Evolutionary conservation across 2,888 invertebrate species (phyloP).

Genomic region (Octonoba sinensis): DNA sequence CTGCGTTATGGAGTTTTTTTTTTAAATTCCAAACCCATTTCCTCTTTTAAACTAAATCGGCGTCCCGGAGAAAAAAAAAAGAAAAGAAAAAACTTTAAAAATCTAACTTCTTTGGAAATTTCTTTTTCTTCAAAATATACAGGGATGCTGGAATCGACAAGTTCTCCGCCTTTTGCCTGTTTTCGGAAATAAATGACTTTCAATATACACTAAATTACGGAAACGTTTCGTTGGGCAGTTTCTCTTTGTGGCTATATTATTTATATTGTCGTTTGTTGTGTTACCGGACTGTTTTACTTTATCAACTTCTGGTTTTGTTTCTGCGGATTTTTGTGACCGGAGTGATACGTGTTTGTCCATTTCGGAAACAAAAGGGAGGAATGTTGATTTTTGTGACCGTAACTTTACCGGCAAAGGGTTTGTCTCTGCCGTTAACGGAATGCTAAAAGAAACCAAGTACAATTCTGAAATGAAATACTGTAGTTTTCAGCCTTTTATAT

Average conservation of each 20-base stretch:
- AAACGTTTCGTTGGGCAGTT: slow-evolving; percentile 48
- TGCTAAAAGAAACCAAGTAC: too few relatives aligned
- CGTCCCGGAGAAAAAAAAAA: too few relatives aligned
- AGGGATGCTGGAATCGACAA: slow-evolving; percentile 58
- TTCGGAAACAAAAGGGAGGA: slow-evolving; percentile 30
- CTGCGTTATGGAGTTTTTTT: slow-evolving; percentile 3
- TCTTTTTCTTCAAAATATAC: slow-evolving; percentile 27
- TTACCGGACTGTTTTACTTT: slow-evolving; percentile 14
- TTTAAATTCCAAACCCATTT: slow-evolving; percentile 1
- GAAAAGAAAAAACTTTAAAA: too few relatives aligned
- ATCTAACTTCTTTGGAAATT: background rate
- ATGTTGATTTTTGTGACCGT: slow-evolving; percentile 16
- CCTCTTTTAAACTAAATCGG: too few relatives aligned
- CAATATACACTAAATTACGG: slow-evolving; percentile 62
- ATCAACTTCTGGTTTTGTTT: slow-evolving; percentile 14
- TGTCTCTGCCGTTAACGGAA: background rate
- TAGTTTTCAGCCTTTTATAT: too few relatives aligned
- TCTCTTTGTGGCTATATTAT: slow-evolving; percentile 60
- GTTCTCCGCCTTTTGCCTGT: slow-evolving; percentile 60
- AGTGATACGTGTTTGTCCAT: slow-evolving; percentile 5
- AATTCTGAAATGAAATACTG: too few relatives aligned
- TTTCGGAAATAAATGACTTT: slow-evolving; percentile 63
- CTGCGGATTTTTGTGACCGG: slow-evolving; percentile 1
- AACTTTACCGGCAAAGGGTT: slow-evolving; percentile 33
- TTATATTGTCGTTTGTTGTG: slow-evolving; percentile 55